phyloP scores from a whole-genome alignment of 2,797 vertebrate species.

The Oreochromis mossambicus region DNA sequence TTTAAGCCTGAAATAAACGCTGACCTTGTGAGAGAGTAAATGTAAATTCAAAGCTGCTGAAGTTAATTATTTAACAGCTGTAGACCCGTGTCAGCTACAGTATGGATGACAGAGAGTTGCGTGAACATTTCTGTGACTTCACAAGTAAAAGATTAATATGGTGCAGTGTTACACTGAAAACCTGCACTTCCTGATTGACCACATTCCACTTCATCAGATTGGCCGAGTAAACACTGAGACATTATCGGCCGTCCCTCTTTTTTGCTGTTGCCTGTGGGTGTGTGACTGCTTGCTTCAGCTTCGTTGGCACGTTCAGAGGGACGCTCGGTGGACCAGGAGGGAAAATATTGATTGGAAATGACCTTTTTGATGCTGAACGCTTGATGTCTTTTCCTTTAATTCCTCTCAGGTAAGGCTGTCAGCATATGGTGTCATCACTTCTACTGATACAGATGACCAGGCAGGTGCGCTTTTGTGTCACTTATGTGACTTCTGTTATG shows the following conservation, averaged over 20 bases:
- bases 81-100: background rate
- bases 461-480: background rate
- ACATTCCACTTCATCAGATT: constrained; percentile 69
- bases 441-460: background rate
- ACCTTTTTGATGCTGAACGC: background rate
- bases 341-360: background rate
- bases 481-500: background rate
- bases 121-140: background rate
- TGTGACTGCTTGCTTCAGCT: constrained; percentile 8
- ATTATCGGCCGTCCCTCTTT: constrained; percentile 30
- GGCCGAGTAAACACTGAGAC: constrained; percentile 42
- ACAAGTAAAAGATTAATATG: background rate
- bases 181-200: constrained; percentile 67
- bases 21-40: background rate
- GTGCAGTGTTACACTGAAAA: background rate
- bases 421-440: background rate
- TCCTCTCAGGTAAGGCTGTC: constrained; percentile 53
- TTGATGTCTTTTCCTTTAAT: background rate
- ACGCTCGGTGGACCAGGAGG: background rate
- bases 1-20: background rate
- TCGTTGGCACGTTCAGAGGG: background rate
- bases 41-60: background rate
- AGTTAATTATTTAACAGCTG: background rate
- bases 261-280: constrained; percentile 27
- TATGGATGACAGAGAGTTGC: accelerated